phyloP scores from a whole-genome alignment of 2,888 invertebrate genomes.

The Barypeithes pellucidus region DNA sequence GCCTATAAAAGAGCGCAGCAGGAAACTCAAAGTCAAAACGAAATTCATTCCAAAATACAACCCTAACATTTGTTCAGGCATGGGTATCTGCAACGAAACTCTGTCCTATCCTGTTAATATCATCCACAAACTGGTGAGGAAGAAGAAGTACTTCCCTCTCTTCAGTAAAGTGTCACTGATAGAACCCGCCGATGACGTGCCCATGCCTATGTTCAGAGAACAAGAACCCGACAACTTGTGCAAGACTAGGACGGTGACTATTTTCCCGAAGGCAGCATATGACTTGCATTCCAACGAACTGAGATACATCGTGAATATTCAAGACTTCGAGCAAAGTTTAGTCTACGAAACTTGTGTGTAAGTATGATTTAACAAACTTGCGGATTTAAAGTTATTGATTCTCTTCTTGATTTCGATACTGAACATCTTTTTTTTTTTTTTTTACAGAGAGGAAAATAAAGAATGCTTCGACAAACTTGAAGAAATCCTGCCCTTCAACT shows the following conservation, averaged over 20 bases:
- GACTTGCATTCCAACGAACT: slow-evolving; percentile 75
- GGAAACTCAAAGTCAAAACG: slow-evolving; percentile 10
- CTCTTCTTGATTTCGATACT: too few relatives aligned
- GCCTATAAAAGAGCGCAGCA: slow-evolving; percentile 37
- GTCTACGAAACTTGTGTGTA: slow-evolving; percentile 79
- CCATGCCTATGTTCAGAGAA: slow-evolving; percentile 24
- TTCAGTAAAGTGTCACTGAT: slow-evolving; percentile 47
- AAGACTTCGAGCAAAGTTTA: slow-evolving; percentile 79
- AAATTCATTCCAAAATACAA: slow-evolving; percentile 36
- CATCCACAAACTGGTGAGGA: slow-evolving; percentile 45
- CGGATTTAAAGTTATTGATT: too few relatives aligned
- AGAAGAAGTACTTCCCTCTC: slow-evolving; percentile 44
- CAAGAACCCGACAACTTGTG: slow-evolving; percentile 59
- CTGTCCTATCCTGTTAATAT: slow-evolving; percentile 35
- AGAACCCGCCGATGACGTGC: slow-evolving; percentile 41
- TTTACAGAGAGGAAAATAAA: slow-evolving; percentile 55
- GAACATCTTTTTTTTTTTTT: slow-evolving; percentile 23
- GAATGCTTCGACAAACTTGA: slow-evolving; percentile 55
- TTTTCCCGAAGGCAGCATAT: slow-evolving; percentile 76
- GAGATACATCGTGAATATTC: slow-evolving; percentile 78
- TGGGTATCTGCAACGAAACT: slow-evolving; percentile 42
- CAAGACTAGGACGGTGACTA: slow-evolving; percentile 69
- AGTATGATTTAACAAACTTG: too few relatives aligned
- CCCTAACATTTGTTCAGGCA: slow-evolving; percentile 5
- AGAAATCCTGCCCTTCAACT: slow-evolving; percentile 70